These are phyloP conservation scores for Thymallus thymallus DNA, from an alignment of 2,113 vertebrate genomes.

Conservation along the genomic window DNA sequence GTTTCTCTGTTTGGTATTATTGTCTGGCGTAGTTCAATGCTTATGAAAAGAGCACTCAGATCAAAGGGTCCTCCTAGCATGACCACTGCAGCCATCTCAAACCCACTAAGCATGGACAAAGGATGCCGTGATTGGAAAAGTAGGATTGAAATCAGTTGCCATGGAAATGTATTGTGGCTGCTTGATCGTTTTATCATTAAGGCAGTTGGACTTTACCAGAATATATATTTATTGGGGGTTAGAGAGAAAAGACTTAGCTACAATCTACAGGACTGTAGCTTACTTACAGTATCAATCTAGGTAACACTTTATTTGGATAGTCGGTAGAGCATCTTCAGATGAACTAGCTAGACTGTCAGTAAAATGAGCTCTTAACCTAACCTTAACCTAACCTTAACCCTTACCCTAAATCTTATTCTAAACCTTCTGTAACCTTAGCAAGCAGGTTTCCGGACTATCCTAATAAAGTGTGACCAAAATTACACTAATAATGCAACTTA, in stretches of 20 bases:
- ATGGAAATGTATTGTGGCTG: conserved; percentile 60
- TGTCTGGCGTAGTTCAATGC: conserved; percentile 26
- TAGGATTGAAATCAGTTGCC: conserved; percentile 61
- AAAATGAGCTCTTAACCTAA: too few species aligned
- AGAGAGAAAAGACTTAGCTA: neutral
- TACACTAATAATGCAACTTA: too few species aligned
- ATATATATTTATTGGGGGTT: neutral
- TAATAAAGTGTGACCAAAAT: too few species aligned
- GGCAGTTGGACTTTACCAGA: neutral
- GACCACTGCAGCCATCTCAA: neutral
- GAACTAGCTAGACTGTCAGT: too few species aligned
- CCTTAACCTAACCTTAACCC: too few species aligned
- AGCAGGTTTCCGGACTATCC: too few species aligned
- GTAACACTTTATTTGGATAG: too few species aligned
- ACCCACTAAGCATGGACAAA: conserved; percentile 8
- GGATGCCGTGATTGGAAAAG: conserved; percentile 36
- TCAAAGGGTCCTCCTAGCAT: conserved; percentile 36
- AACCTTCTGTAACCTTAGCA: too few species aligned
- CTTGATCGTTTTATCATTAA: conserved; percentile 23
- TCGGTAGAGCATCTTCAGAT: too few species aligned
- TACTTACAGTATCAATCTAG: too few species aligned
- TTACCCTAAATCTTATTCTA: too few species aligned
- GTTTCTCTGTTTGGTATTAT: neutral
- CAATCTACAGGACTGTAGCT: too few species aligned
- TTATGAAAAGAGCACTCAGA: conserved; percentile 55